Evolutionary conservation across 2,888 invertebrate genomes (phyloP).

Genomic region (Miltochrista miniata): DNA sequence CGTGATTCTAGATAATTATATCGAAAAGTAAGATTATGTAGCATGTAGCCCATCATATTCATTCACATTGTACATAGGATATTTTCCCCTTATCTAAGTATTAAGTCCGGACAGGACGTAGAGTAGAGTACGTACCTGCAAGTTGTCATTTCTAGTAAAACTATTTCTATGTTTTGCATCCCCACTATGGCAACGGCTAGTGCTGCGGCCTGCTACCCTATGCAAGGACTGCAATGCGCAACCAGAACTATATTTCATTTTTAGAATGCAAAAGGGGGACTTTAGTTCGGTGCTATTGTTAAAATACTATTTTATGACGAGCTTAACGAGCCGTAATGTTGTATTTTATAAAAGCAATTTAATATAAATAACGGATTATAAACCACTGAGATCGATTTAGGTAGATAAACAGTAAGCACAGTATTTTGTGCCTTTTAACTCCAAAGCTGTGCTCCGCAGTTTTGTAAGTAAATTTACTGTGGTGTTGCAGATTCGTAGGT

Average conservation of each 20-base stretch:
- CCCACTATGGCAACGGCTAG: slow-evolving; percentile 26
- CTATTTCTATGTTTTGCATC: slow-evolving; percentile 28
- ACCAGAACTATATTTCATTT: slow-evolving; percentile 76
- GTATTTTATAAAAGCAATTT: slow-evolving; percentile 37
- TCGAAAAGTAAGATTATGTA: too few species aligned
- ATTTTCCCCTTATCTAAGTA: too few species aligned
- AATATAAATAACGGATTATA: slow-evolving; percentile 22
- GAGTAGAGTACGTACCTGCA: too few species aligned
- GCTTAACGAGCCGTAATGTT: slow-evolving; percentile 64
- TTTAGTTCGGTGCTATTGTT: slow-evolving; percentile 68
- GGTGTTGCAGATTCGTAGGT: too few species aligned
- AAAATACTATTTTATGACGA: slow-evolving; percentile 62
- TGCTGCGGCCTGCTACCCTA: slow-evolving; percentile 64
- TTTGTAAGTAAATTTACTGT: too few species aligned
- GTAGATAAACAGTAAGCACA: slow-evolving; percentile 3
- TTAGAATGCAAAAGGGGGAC: slow-evolving; percentile 70
- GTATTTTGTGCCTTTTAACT: neutral
- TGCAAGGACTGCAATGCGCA: slow-evolving; percentile 79
- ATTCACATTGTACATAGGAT: too few species aligned
- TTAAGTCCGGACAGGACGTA: too few species aligned
- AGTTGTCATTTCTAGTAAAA: slow-evolving; percentile 25
- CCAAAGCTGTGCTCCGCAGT: too few species aligned
- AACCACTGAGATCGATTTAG: slow-evolving; percentile 7
- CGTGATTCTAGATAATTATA: too few species aligned
- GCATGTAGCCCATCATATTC: too few species aligned